phyloP scores from a whole-genome alignment of 2,113 vertebrate species.

The Poecile atricapillus region DNA sequence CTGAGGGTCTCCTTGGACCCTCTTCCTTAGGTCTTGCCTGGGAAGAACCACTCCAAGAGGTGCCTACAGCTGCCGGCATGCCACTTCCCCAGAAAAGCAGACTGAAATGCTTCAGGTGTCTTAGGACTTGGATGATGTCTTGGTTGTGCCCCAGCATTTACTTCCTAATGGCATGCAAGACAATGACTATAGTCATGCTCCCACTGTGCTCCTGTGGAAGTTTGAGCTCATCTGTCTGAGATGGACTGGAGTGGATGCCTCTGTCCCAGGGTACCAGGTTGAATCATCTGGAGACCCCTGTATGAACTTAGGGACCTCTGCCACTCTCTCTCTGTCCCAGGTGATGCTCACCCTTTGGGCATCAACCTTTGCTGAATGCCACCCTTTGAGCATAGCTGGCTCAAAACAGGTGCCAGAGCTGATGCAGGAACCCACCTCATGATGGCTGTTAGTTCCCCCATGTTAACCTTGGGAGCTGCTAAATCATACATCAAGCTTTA shows the following conservation, averaged over 20 bases:
- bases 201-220: background rate
- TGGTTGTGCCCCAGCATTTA: background rate
- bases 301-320: background rate
- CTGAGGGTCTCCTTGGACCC: background rate
- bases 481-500: background rate
- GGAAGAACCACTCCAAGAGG: background rate
- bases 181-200: background rate
- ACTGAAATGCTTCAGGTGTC: background rate
- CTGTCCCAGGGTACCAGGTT: background rate
- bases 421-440: background rate
- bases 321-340: background rate
- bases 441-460: background rate
- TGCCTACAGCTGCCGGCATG: accelerated
- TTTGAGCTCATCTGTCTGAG: background rate
- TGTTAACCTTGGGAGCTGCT: background rate
- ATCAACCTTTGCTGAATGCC: background rate
- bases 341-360: background rate
- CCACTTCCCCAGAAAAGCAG: background rate
- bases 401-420: background rate
- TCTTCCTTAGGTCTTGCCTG: background rate
- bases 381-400: background rate
- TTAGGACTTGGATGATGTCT: background rate
- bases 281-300: background rate
- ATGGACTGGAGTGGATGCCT: background rate
- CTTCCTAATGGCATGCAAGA: background rate